These are phyloP conservation scores for Parambassis ranga DNA, from an alignment of 2,797 vertebrate species.

Conservation along the genomic window DNA sequence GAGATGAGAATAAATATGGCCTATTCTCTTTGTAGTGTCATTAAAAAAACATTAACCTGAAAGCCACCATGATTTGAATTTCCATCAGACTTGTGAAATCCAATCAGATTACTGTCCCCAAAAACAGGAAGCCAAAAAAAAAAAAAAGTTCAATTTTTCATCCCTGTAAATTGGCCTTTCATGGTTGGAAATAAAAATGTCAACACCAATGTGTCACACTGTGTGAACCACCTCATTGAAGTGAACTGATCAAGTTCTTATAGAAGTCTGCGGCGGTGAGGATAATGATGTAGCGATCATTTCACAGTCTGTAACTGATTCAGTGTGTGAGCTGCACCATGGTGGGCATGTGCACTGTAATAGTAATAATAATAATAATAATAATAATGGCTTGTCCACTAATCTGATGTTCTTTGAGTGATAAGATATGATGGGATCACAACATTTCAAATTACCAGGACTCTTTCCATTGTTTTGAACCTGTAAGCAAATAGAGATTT, in stretches of 20 bases:
- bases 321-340: too few species aligned
- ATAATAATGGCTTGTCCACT: not conserved
- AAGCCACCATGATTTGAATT: slow-evolving; percentile 24
- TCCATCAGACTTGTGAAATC: slow-evolving; percentile 13
- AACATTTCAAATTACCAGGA: slow-evolving; percentile 1
- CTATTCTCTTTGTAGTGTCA: slow-evolving; percentile 37
- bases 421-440: not conserved
- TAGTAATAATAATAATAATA: too few species aligned
- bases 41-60: slow-evolving; percentile 40
- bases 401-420: slow-evolving; percentile 5
- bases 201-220: slow-evolving; percentile 7
- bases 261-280: too few species aligned
- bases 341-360: too few species aligned
- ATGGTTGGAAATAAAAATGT: slow-evolving; percentile 8
- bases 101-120: slow-evolving; percentile 1
- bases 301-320: too few species aligned
- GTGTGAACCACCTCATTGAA: slow-evolving; percentile 23
- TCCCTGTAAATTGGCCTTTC: not conserved
- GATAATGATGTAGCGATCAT: too few species aligned
- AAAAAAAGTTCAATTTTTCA: not conserved
- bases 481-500: slow-evolving; percentile 21
- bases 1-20: slow-evolving; percentile 27
- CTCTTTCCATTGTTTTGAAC: not conserved
- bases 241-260: not conserved
- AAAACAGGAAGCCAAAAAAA: not conserved